Evolutionary conservation across 2,888 invertebrate species (phyloP), one percentile per base, ranked within the genome.

Genomic region (Amblyjoppa fuscipennis): DNA sequence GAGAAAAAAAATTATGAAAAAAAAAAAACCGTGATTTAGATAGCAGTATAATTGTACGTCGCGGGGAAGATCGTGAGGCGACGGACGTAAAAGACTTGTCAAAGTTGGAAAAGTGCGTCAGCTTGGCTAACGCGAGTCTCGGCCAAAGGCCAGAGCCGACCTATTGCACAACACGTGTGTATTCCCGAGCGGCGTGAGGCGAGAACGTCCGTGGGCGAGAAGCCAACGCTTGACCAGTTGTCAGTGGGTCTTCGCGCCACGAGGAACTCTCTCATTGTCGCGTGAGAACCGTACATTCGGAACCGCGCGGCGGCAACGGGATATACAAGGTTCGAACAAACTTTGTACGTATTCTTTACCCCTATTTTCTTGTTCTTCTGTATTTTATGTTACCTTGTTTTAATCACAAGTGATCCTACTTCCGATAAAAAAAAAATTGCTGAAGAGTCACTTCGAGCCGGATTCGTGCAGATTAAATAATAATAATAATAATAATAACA

Each of bases 131-230:
- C 87, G 87, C 85, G 86, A 81, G 86, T 68, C 74, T 84, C 88
- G 92, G 89, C 85, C 92, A 92, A 92, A 93, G 92, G 89, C 91
- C 92, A 92, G 85, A 81, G 80, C 70, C 49, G 75, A 53, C 41
- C 68, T 83, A 64, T 86, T 83, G 83, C 85, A 83, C 85, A 86
- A 83, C 68, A 25, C 73, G 56, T 75, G 61, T 75, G 76, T 70
- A 61, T 59, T 69, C 56, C 38, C 28, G 49, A 45, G 82, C 64
- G 49, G 49, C 25, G 16, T 49, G 78, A 83, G 25, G 61, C 49
- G 68, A 49, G 20, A 91, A 89, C 89, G 88, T 91, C 81, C 81
- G 75, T 81, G 86, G 89, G 90, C 89, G 83, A 89, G 88, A 89
- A 89, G 90, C 87, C 91, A 89, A 89, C 84, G 80, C 73, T 85